Evolutionary conservation across 2,888 invertebrate species (phyloP), one percentile per base, ranked within the genome.

Genomic region (Synanthedon vespiformis): DNA sequence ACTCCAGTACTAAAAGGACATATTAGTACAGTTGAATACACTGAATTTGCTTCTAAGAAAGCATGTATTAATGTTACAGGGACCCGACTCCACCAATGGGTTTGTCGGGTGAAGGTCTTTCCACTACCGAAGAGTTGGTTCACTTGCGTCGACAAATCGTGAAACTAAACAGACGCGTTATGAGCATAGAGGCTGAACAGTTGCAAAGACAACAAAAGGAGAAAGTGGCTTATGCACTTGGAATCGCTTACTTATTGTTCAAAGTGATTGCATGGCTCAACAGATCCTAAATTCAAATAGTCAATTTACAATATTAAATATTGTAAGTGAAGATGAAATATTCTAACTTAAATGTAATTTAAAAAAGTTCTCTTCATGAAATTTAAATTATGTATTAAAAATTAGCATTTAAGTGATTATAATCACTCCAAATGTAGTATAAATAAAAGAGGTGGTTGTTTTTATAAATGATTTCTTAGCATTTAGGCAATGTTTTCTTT

Each of bases 131-230:
- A 78, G 96, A 96, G 81, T 88, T 95, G 53, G 89, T 94, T 49
- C 94, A 95, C 80, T 89, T 96, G 65, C 90, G 95, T 56, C 89
- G 94, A 51, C 96, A 96, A 80, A 90, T 97, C 67, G 94, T 94
- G 18, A 95, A 96, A 74, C 76, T 97, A 58, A 95, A 95, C 74
- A 90, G 96, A 50, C 91, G 97, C 16, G 93, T 97, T 8, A 92
- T 95, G 88, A 91, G 93, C 5, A 90, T 97, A 58, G 97, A 97
- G 81, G 89, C 95, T 57, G 96, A 96, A 66, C 93, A 94, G 71
- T 87, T 93, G 62, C 93, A 94, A 69, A 89, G 95, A 55, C 91
- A 94, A 65, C 95, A 96, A 72, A 92, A 94, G 61, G 97, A 97
- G 70, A 93, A 96, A 71, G 90, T 96, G 64, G 88, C 95, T 50